A percentile compares a stretch with the other conserved stretches of the same genome.
Conservation (phyloP, 2,797 vertebrate genomes). For the Trichosurus vulpecula region DNA sequence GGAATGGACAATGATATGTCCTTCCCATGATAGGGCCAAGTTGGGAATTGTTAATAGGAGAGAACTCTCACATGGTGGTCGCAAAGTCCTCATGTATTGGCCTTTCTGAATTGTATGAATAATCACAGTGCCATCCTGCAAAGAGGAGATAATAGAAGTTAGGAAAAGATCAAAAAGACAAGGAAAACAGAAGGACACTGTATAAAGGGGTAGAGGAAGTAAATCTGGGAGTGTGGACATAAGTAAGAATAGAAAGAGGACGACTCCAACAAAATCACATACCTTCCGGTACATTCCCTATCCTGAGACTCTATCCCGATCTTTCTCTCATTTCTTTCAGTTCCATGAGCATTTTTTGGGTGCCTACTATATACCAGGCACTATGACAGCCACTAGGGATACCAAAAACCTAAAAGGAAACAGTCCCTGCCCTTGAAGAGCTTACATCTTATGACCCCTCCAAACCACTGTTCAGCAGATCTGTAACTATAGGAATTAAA, state of each 20-base stretch:
- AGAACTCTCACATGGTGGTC: slow-evolving; percentile 93
- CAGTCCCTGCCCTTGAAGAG: background rate
- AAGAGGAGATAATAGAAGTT: slow-evolving; percentile 45
- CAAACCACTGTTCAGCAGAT: slow-evolving; percentile 19
- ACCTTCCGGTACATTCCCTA: slow-evolving; percentile 41
- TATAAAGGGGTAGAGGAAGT: background rate
- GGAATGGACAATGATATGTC: slow-evolving; percentile 94
- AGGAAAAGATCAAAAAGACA: slow-evolving; percentile 21
- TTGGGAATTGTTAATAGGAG: slow-evolving; percentile 91
- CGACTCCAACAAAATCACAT: slow-evolving; percentile 1
- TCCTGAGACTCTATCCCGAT: slow-evolving; percentile 18
- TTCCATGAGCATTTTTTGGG: background rate
- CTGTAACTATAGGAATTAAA: slow-evolving; percentile 15
- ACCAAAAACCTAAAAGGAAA: background rate
- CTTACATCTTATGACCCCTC: background rate
- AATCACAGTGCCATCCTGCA: slow-evolving; percentile 95
- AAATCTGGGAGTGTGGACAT: slow-evolving; percentile 37
- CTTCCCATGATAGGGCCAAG: slow-evolving; percentile 95
- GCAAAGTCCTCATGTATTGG: slow-evolving; percentile 94
- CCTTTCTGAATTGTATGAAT: slow-evolving; percentile 93
- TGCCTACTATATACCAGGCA: background rate
- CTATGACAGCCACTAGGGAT: background rate
- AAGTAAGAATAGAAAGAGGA: background rate
- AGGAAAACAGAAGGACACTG: background rate
- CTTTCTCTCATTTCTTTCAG: background rate